Percentiles rank a stretch among this genome's conserved stretches.
Evolutionary conservation across 2,888 invertebrate species (phyloP).

Genomic region (Odontothrips loti): DNA sequence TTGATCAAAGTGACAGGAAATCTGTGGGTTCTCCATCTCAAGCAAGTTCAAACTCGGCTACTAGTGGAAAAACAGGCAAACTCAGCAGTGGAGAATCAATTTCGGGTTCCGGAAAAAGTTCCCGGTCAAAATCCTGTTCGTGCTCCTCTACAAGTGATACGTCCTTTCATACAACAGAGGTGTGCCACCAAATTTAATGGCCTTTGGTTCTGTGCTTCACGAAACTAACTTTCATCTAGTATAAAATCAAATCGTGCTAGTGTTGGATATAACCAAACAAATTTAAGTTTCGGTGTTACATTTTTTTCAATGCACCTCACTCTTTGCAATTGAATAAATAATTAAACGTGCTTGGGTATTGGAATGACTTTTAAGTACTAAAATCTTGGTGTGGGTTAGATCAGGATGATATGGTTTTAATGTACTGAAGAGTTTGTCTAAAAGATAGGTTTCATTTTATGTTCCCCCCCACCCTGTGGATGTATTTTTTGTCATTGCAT

Average conservation of each 20-base stretch:
- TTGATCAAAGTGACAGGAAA: slow-evolving; percentile 7
- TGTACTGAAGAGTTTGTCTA: too few relatives aligned
- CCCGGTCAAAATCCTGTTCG: neutral
- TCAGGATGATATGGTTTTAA: neutral
- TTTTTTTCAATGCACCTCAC: too few relatives aligned
- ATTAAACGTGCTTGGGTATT: neutral
- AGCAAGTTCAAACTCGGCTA: neutral
- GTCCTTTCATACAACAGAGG: slow-evolving; percentile 6
- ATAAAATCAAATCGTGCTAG: neutral
- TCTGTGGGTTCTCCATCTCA: neutral
- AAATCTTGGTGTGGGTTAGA: neutral
- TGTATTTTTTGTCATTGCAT: neutral
- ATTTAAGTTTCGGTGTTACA: too few relatives aligned
- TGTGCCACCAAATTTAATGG: neutral
- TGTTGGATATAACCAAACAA: too few relatives aligned
- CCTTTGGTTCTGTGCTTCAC: neutral
- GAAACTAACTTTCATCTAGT: neutral
- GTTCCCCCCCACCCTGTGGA: neutral
- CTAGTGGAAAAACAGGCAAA: slow-evolving; percentile 24
- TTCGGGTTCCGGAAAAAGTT: neutral
- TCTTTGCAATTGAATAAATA: neutral
- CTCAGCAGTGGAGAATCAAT: neutral
- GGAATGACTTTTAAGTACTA: neutral
- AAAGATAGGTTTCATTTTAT: neutral
- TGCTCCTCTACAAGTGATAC: slow-evolving; percentile 22